These are phyloP conservation scores for Pyrocoelia pectoralis DNA, from an alignment of 2,888 invertebrate species.

Conservation along the genomic window DNA sequence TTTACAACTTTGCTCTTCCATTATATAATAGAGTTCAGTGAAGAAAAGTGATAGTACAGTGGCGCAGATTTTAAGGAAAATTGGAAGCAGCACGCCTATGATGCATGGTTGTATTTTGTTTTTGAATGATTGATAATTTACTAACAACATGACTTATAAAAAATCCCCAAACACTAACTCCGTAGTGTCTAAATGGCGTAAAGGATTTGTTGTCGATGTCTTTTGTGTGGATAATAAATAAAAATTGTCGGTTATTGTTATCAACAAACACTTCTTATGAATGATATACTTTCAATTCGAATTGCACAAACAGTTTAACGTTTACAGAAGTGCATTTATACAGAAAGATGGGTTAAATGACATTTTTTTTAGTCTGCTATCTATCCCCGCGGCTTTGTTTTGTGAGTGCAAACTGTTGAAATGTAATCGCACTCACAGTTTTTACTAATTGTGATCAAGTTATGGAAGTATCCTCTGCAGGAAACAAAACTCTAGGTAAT, in stretches of 20 bases:
- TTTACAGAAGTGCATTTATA: slow-evolving; percentile 11
- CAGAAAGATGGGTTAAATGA: slow-evolving; percentile 41
- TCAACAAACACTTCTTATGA: slow-evolving; percentile 30
- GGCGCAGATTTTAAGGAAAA: too few species aligned
- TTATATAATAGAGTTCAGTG: too few species aligned
- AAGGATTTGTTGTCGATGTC: slow-evolving; percentile 55
- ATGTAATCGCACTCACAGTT: slow-evolving; percentile 19
- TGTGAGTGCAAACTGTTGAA: slow-evolving; percentile 35
- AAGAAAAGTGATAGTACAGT: too few species aligned
- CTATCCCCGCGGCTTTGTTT: slow-evolving; percentile 35
- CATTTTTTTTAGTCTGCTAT: slow-evolving; percentile 28
- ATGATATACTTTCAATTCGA: slow-evolving; percentile 29
- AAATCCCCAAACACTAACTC: slow-evolving; percentile 21
- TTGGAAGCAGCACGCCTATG: too few species aligned
- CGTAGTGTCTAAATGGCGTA: slow-evolving; percentile 60
- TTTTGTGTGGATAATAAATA: slow-evolving; percentile 41
- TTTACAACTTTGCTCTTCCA: too few species aligned
- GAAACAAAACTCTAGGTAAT: slow-evolving; percentile 47
- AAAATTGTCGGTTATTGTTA: slow-evolving; percentile 20
- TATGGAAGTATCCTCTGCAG: slow-evolving; percentile 61
- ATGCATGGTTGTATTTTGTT: too few species aligned
- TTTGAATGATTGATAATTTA: not conserved
- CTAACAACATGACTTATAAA: slow-evolving; percentile 18
- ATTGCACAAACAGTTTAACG: slow-evolving; percentile 14
- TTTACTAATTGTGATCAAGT: slow-evolving; percentile 42